These are phyloP conservation scores for Erebia aethiops DNA, from an alignment of 2,888 invertebrate species.

Conservation along the genomic window DNA sequence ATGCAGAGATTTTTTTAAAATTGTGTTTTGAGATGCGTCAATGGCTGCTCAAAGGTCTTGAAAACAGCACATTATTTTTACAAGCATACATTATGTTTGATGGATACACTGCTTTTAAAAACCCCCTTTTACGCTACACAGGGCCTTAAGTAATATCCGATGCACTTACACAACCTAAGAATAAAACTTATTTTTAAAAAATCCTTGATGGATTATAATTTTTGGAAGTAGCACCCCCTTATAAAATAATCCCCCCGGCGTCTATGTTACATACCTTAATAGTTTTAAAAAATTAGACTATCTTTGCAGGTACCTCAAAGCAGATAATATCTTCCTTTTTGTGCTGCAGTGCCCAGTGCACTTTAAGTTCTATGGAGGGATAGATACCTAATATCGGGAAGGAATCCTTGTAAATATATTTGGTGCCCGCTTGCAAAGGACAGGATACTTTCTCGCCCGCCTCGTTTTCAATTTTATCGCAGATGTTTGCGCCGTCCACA, in stretches of 20 bases:
- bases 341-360: conserved; percentile 85
- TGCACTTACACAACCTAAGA: not conserved
- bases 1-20: too few species aligned
- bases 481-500: conserved; percentile 87
- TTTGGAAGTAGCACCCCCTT: too few species aligned
- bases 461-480: conserved; percentile 82
- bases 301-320: conserved; percentile 88
- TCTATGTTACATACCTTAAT: not conserved
- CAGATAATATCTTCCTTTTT: conserved; percentile 80
- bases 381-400: conserved; percentile 81
- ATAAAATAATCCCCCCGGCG: not conserved
- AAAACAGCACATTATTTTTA: too few species aligned
- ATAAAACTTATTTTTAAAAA: too few species aligned
- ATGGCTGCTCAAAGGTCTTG: too few species aligned
- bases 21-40: too few species aligned
- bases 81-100: too few species aligned
- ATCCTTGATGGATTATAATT: too few species aligned
- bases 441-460: conserved; percentile 85
- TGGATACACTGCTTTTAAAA: too few species aligned
- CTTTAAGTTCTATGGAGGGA: conserved; percentile 77
- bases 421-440: conserved; percentile 86
- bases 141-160: too few species aligned
- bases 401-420: conserved; percentile 87
- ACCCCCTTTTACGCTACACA: too few species aligned
- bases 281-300: conserved; percentile 49